Evolutionary conservation across 2,797 vertebrate genomes (phyloP), one percentile per base, ranked within the genome.

Genomic region (Sandelia bainsii): DNA sequence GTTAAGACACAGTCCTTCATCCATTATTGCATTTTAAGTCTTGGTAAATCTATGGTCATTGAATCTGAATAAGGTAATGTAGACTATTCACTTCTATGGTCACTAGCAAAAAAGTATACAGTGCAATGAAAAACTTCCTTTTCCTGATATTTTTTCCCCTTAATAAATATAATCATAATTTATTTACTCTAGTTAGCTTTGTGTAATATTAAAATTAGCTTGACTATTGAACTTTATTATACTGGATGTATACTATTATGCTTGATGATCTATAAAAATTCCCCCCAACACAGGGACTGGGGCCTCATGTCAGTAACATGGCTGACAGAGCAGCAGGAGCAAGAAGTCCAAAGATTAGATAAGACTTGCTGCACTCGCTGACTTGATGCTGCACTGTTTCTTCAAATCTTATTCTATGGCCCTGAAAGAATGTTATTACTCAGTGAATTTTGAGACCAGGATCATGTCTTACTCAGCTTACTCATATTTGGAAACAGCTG

Each of bases 271-370:
- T 66, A n/a, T 53, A 62, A n/a, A 58, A 42, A 51, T 59, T 37
- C 0, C 3, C 10, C 37, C 5, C 8, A 32, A 6, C 29, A 32
- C 29, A 32, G 5, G 29, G 29, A 32, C 19, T 20, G 69, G 12
- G 50, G 70, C 69, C 69, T 78, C 80, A 59, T 56, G 46, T 72
- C 32, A 17, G 79, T 81, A 82, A 82, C 77, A 84, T 56, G 77
- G 49, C 56, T 60, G 62, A 46, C 67, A 73, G 27, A 70, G 68
- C 58, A 81, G 50, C 62, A 60, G 69, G 29, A 29, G 27, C 27
- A 29, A 29, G 61, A 81, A 73, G 70, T 80, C 57, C 40, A 70
- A 25, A 82, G 76, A 75, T 84, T 59, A 76, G 78, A 85, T 82
- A 60, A 63, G 76, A 81, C 67, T 40, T 45, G 49, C 40, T 39